phyloP scores from a whole-genome alignment of 2,888 invertebrate genomes.

The Tribolium freemani region DNA sequence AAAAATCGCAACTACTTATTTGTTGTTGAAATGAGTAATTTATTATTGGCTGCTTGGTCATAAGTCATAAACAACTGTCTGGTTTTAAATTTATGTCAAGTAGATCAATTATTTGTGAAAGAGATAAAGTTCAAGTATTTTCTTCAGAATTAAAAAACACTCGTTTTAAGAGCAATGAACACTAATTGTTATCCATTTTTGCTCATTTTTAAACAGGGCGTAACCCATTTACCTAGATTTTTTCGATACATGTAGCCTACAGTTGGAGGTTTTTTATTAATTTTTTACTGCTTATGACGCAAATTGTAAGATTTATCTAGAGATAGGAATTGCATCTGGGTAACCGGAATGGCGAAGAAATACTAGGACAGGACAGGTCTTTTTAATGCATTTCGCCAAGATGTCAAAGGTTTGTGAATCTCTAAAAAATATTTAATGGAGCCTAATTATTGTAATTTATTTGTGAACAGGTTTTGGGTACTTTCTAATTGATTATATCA shows the following conservation, averaged over 20 bases:
- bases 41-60: slow-evolving; percentile 11
- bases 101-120: slow-evolving; percentile 15
- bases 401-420: background rate
- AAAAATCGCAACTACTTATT: background rate
- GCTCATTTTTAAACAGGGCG: background rate
- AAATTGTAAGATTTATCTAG: background rate
- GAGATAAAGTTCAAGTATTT: slow-evolving; percentile 32
- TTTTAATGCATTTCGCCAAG: background rate
- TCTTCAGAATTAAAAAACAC: slow-evolving; percentile 17
- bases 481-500: background rate
- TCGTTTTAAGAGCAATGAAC: background rate
- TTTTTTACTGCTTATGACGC: background rate
- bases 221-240: background rate
- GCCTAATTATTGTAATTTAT: background rate
- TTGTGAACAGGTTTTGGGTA: background rate
- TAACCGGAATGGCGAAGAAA: background rate
- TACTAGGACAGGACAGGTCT: background rate
- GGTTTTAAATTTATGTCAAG: slow-evolving; percentile 24
- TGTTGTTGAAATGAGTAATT: slow-evolving; percentile 20
- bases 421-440: too few species aligned
- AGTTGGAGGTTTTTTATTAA: background rate
- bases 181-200: background rate
- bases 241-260: background rate
- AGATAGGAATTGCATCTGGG: background rate
- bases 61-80: slow-evolving; percentile 31